Percentiles rank a stretch among this genome's conserved stretches.
Conservation (phyloP, 1,140 invertebrate genomes). For the Marisa cornuarietis region DNA sequence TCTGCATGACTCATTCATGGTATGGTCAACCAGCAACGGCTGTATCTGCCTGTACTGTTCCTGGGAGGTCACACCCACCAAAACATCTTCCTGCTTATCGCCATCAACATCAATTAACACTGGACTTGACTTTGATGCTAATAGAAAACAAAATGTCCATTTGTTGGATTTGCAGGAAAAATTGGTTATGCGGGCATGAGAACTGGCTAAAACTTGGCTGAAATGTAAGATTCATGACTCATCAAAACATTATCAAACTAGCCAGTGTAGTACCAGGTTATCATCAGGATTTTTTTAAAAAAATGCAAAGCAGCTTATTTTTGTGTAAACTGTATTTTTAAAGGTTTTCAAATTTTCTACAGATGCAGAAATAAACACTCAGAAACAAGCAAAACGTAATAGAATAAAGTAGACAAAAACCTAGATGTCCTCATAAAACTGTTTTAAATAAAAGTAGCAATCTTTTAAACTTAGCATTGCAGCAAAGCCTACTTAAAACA, state of each 20-base stretch:
- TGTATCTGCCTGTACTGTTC: not conserved
- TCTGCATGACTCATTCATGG: conserved; percentile 20
- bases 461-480: no score
- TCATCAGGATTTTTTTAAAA: no score
- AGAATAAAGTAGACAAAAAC: no score
- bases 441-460: no score
- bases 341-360: no score
- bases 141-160: not conserved
- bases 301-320: not conserved
- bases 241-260: not conserved
- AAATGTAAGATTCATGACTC: not conserved
- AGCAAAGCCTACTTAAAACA: no score
- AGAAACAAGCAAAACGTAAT: no score
- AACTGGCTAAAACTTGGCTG: not conserved
- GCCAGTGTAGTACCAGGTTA: not conserved
- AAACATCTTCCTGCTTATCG: conserved; percentile 53
- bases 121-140: conserved; percentile 53
- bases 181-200: not conserved
- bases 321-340: not conserved
- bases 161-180: no score
- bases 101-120: conserved; percentile 54
- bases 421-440: no score
- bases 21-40: not conserved
- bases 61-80: conserved; percentile 39
- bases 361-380: no score